phyloP scores from a whole-genome alignment of 1,140 invertebrate genomes.

The Drosophila sulfurigaster region DNA sequence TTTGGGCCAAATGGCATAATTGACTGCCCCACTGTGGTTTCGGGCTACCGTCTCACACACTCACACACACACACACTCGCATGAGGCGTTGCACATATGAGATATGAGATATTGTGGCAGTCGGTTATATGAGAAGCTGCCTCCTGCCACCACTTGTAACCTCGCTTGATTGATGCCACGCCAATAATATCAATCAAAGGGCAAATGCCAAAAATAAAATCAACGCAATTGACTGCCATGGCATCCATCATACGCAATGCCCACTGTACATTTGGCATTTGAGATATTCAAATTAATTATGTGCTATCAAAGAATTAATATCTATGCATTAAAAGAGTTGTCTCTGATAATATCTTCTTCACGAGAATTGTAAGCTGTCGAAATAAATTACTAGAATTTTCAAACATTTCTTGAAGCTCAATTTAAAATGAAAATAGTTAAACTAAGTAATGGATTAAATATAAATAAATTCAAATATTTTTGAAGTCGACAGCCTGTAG shows the following conservation, averaged over 20 bases:
- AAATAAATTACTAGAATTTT: too few species aligned
- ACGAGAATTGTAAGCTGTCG: too few species aligned
- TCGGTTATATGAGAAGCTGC: slow-evolving; percentile 19
- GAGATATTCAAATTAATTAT: not conserved
- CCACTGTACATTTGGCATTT: not conserved
- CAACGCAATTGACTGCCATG: slow-evolving; percentile 8
- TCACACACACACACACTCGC: not conserved
- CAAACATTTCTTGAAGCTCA: too few species aligned
- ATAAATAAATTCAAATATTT: too few species aligned
- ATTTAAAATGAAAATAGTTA: too few species aligned
- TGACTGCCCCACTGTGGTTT: slow-evolving; percentile 58
- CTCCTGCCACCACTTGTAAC: not conserved
- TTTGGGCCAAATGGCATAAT: slow-evolving; percentile 81
- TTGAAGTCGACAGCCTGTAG: too few species aligned
- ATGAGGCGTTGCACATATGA: slow-evolving; percentile 24
- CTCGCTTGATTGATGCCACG: slow-evolving; percentile 38
- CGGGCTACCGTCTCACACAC: slow-evolving; percentile 28
- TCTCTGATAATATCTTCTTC: too few species aligned
- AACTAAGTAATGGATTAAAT: too few species aligned
- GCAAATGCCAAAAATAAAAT: slow-evolving; percentile 28
- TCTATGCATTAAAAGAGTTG: too few species aligned
- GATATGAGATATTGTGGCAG: slow-evolving; percentile 16
- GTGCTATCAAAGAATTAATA: not conserved
- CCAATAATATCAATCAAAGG: slow-evolving; percentile 47
- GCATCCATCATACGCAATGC: not conserved